phyloP scores from a whole-genome alignment of 2,888 invertebrate genomes.

The Melanostoma scalare region DNA sequence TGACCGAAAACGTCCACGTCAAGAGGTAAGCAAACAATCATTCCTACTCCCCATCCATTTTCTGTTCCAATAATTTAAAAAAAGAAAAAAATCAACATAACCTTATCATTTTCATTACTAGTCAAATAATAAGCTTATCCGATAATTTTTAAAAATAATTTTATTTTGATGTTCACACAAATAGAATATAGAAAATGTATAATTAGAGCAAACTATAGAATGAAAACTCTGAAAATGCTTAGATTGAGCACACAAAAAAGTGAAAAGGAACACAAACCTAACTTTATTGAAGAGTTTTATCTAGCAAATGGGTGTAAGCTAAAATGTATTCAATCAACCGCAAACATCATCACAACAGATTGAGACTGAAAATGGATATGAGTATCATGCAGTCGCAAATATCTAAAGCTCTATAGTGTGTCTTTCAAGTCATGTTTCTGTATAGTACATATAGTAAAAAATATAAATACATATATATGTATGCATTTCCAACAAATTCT shows the following conservation, averaged over 20 bases:
- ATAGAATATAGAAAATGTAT: constrained; percentile 73
- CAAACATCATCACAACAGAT: constrained; percentile 43
- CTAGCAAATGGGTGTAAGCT: constrained; percentile 51
- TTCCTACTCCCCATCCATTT: constrained; percentile 1
- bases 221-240: constrained; percentile 52
- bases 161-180: constrained; percentile 75
- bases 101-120: constrained; percentile 36
- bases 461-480: no score
- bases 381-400: constrained; percentile 50
- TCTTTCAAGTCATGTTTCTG: constrained; percentile 62
- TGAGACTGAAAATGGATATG: constrained; percentile 46
- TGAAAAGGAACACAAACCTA: constrained; percentile 48
- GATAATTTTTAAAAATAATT: constrained; percentile 58
- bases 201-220: constrained; percentile 58
- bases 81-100: constrained; percentile 38
- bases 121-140: constrained; percentile 46
- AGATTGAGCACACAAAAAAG: constrained; percentile 61
- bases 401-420: constrained; percentile 38
- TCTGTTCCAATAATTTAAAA: background rate
- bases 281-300: constrained; percentile 65
- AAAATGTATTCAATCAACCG: constrained; percentile 18
- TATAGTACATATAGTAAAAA: background rate
- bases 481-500: constrained; percentile 35
- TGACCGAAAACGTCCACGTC: constrained; percentile 80
- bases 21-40: constrained; percentile 79